A percentile compares a stretch with the other conserved stretches of the same genome.
phyloP scores from a whole-genome alignment of 2,797 vertebrate species.

The Poliocrania exsul region DNA sequence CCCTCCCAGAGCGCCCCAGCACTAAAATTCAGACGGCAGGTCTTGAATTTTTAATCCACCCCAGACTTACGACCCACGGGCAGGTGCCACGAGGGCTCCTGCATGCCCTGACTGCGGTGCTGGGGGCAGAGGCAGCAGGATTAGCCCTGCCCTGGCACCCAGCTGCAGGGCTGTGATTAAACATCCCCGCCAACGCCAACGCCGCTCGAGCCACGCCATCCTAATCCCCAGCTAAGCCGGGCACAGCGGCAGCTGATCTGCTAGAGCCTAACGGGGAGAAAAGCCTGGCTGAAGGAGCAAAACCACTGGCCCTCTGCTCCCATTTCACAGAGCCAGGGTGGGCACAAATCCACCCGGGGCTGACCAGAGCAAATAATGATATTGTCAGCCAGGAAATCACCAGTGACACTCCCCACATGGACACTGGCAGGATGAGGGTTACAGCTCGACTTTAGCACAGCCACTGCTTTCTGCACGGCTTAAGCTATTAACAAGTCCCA shows the following conservation, averaged over 20 bases:
- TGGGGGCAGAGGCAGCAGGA: fast-evolving
- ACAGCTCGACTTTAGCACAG: fast-evolving
- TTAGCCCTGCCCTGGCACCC: fast-evolving
- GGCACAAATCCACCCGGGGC: neutral
- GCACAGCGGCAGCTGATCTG: neutral
- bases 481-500: neutral
- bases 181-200: neutral
- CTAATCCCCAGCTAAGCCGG: neutral
- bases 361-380: fast-evolving
- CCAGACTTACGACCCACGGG: fast-evolving
- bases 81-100: fast-evolving
- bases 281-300: neutral
- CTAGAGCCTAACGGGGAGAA: neutral
- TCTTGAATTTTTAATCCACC: fast-evolving
- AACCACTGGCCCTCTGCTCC: neutral
- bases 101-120: fast-evolving
- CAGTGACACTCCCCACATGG: fast-evolving
- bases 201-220: neutral
- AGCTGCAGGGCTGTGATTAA: neutral
- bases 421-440: neutral
- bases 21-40: fast-evolving
- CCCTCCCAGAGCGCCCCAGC: neutral
- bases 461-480: neutral
- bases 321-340: fast-evolving
- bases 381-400: neutral